Evolutionary conservation across 2,888 invertebrate species (phyloP), one percentile per base, ranked within the genome.

Genomic region (Cephus pygmeus): DNA sequence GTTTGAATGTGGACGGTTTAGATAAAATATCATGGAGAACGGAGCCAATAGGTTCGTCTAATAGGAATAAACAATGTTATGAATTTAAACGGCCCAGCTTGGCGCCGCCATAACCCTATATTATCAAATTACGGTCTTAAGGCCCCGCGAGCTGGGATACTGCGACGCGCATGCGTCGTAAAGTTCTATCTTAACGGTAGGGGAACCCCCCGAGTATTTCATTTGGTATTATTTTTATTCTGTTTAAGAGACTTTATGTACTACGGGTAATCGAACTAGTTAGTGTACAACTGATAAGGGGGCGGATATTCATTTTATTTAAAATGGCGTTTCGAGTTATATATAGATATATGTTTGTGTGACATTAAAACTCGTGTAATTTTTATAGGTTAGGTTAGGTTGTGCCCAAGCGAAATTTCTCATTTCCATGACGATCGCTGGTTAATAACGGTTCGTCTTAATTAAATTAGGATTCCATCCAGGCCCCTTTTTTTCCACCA

Each of bases 381-480:
- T 40, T 40, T 40, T 40, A 40, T 40, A 40, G 15, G 0, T 40
- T 40, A 36, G 4, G 36, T 36, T 36, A 15, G 15, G 40, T 40
- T 40, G 15, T 15, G 6, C 40, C 40, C 15, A 15, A 15, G 15
- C 40, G 0, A 40, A 40, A 40, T 40, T 40, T 40, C 40, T 40
- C 40, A 40, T 40, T 15, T 40, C 40, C 15, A 40, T 40, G 71
- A 76, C 76, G 69, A 76, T 73, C 76, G 77, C 73, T 74, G 76
- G 73, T 76, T 87, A 87, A 88, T 86, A 88, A 88, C 85, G 86
- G 87, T 85, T 87, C 84, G 83, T 89, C 87, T 87, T 90, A 90
- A 90, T 90, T 90, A 88, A 90, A 90, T 90, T 90, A 90, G 88
- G 88, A 90, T 89, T 90, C 88, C 83, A 84, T 71, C 73, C 35